Conservation (phyloP, 2,888 invertebrate genomes). For the Calephelis perditalis region DNA sequence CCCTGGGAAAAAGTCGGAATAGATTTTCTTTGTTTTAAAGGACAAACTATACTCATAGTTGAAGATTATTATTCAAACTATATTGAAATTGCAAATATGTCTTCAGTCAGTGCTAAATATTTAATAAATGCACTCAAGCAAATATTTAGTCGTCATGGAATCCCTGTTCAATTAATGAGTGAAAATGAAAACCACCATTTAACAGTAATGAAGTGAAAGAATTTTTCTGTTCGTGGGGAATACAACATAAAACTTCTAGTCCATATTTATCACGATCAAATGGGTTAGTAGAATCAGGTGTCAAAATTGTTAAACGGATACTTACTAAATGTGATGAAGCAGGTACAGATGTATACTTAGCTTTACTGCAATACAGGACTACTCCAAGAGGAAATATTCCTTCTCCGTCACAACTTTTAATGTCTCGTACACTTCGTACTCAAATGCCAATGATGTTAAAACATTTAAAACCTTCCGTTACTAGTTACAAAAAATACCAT, state of each 20-base stretch:
- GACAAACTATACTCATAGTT: no score
- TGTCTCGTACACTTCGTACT: not conserved
- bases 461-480: not conserved
- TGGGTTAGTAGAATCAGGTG: constrained; percentile 1
- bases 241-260: not conserved
- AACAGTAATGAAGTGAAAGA: not conserved
- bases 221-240: not conserved
- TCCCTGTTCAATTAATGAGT: constrained; percentile 1
- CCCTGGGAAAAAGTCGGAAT: no score
- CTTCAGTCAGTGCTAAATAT: not conserved
- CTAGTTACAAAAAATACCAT: not conserved
- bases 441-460: constrained; percentile 3
- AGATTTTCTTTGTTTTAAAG: no score
- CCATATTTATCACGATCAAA: not conserved
- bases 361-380: not conserved
- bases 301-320: not conserved
- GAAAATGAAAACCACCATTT: constrained; percentile 1
- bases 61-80: no score
- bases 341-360: not conserved
- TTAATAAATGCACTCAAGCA: not conserved
- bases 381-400: not conserved
- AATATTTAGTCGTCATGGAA: constrained; percentile 3
- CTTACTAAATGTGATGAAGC: not conserved
- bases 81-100: not conserved
- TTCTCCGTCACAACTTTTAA: constrained; percentile 1